phyloP scores from a whole-genome alignment of 2,888 invertebrate genomes.

The Lepidochitona cinerea region DNA sequence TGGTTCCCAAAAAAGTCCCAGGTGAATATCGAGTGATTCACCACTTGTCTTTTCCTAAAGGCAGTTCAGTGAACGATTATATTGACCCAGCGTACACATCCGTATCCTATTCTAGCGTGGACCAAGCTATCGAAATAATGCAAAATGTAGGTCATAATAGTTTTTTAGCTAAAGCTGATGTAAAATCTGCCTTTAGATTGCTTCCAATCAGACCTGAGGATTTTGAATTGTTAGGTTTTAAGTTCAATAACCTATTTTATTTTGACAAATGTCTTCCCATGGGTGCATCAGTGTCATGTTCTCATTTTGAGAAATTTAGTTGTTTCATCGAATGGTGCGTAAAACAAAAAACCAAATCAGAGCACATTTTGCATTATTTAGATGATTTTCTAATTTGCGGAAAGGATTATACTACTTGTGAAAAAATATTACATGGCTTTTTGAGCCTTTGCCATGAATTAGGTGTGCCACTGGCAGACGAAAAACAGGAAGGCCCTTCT shows the following conservation, averaged over 20 bases:
- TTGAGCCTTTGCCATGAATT: conserved; percentile 3
- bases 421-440: background rate
- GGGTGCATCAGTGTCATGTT: conserved; percentile 15
- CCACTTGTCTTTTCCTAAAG: conserved; percentile 21
- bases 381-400: conserved; percentile 22
- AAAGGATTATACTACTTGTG: background rate
- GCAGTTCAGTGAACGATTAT: conserved; percentile 20
- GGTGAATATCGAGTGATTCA: conserved; percentile 28
- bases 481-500: no score
- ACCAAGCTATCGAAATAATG: conserved; percentile 24
- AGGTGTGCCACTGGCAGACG: conserved; percentile 4
- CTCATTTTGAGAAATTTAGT: background rate
- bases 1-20: no score
- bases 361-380: conserved; percentile 10
- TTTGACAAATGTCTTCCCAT: conserved; percentile 16
- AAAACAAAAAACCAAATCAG: background rate
- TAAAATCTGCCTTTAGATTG: conserved; percentile 25
- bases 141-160: no score
- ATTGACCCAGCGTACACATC: conserved; percentile 20
- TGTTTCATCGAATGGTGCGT: background rate
- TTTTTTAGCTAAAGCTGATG: conserved; percentile 10
- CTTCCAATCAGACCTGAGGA: conserved; percentile 21
- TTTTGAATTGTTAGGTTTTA: conserved; percentile 25
- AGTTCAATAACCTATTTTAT: conserved; percentile 18
- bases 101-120: conserved; percentile 26